These are phyloP conservation scores for Rachycentron canadum DNA, from an alignment of 2,797 vertebrate species.

Conservation along the genomic window DNA sequence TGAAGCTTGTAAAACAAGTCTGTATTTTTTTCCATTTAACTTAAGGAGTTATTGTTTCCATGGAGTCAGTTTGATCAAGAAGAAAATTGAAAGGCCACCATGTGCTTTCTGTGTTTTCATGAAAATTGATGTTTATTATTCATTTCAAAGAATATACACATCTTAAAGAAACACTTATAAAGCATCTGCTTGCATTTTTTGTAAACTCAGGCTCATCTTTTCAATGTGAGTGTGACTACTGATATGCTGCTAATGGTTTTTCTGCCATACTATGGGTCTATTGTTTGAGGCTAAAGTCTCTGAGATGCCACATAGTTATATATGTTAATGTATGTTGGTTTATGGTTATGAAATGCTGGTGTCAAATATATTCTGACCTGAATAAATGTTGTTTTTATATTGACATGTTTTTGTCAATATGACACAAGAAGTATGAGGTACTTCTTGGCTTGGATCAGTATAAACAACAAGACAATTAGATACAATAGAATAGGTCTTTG, in stretches of 20 bases:
- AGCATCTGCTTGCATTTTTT: background rate
- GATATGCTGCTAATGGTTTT: background rate
- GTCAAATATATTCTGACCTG: background rate
- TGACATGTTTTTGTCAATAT: background rate
- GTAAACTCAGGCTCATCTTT: background rate
- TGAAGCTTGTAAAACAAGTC: constrained; percentile 1
- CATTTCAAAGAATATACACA: background rate
- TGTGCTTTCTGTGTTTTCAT: constrained; percentile 6
- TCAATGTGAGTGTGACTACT: background rate
- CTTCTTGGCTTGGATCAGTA: background rate
- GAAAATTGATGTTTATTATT: background rate
- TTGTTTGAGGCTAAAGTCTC: background rate
- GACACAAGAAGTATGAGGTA: no score
- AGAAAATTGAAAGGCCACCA: constrained; percentile 1
- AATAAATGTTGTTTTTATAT: background rate
- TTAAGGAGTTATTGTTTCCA: background rate
- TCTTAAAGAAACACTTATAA: background rate
- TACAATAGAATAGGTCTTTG: background rate
- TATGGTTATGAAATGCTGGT: background rate
- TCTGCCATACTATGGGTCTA: no score
- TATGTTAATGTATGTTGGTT: background rate
- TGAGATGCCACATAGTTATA: background rate
- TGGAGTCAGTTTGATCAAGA: no score
- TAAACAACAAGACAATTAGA: background rate
- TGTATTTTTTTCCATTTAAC: background rate